Evolutionary conservation across 2,797 vertebrate species (phyloP).

Genomic region (Myoxocephalus aenaeus): DNA sequence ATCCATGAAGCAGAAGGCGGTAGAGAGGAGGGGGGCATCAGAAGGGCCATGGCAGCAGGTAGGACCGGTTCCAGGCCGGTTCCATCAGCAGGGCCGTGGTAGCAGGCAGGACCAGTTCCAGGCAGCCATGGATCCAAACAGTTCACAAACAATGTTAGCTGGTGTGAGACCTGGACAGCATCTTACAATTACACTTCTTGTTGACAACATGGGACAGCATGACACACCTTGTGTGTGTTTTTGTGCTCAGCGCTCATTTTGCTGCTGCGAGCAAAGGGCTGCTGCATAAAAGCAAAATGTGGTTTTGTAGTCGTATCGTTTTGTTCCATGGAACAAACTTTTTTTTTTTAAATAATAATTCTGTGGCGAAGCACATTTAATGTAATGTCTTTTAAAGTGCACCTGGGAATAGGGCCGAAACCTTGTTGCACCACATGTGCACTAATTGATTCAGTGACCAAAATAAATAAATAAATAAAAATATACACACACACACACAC

Average conservation of each 20-base stretch:
- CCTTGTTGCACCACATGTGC: not conserved
- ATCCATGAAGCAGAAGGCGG: too few species aligned
- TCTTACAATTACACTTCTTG: not conserved
- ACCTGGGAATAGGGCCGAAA: not conserved
- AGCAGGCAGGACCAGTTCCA: too few species aligned
- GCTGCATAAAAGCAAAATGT: not conserved
- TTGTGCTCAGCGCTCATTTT: conserved; percentile 45
- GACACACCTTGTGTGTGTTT: too few species aligned
- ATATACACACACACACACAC: too few species aligned
- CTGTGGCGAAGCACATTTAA: conserved; percentile 4
- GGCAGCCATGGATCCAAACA: too few species aligned
- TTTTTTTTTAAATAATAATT: not conserved
- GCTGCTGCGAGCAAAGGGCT: conserved; percentile 37
- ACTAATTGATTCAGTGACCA: not conserved
- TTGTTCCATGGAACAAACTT: not conserved
- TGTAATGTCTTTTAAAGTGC: not conserved
- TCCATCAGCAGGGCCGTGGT: too few species aligned
- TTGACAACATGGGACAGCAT: not conserved
- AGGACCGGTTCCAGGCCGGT: too few species aligned
- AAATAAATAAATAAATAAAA: not conserved
- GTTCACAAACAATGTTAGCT: not conserved
- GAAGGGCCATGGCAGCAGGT: too few species aligned
- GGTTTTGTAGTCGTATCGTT: not conserved
- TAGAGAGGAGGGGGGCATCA: too few species aligned
- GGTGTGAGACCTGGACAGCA: too few species aligned